phyloP scores from a whole-genome alignment of 2,113 vertebrate species.

The Coregonus clupeaformis region DNA sequence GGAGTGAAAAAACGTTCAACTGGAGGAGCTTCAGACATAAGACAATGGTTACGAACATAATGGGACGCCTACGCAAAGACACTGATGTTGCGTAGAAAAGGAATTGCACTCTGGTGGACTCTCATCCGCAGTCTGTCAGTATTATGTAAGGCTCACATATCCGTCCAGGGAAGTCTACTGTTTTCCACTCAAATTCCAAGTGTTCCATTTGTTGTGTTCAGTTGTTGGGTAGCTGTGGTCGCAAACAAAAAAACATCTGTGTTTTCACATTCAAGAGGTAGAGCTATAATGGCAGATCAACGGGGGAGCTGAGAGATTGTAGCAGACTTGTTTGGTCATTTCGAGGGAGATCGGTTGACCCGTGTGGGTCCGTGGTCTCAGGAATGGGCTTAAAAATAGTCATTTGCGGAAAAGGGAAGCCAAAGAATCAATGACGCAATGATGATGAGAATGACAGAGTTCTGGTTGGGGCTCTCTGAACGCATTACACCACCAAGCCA shows the following conservation, averaged over 20 bases:
- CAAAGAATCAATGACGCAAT: slow-evolving; percentile 25
- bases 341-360: background rate
- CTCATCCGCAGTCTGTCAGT: background rate
- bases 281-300: background rate
- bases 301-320: background rate
- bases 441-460: slow-evolving; percentile 43
- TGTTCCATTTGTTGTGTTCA: background rate
- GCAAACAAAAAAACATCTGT: background rate
- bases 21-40: background rate
- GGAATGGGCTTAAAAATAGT: slow-evolving; percentile 31
- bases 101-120: background rate
- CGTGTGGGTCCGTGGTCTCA: slow-evolving; percentile 2
- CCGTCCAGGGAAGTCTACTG: background rate
- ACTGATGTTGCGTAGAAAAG: background rate
- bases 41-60: background rate
- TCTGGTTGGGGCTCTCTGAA: slow-evolving; percentile 8
- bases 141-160: background rate
- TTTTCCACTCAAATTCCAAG: background rate
- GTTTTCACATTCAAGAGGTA: background rate
- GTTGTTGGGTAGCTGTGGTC: background rate
- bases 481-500: slow-evolving; percentile 8
- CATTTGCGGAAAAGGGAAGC: slow-evolving; percentile 16
- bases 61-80: background rate
- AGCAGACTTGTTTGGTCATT: background rate
- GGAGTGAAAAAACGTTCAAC: background rate